Base-by-base conservation (phyloP, 2,888 invertebrate genomes). In the Drosophila cyrtoloma region DNA sequence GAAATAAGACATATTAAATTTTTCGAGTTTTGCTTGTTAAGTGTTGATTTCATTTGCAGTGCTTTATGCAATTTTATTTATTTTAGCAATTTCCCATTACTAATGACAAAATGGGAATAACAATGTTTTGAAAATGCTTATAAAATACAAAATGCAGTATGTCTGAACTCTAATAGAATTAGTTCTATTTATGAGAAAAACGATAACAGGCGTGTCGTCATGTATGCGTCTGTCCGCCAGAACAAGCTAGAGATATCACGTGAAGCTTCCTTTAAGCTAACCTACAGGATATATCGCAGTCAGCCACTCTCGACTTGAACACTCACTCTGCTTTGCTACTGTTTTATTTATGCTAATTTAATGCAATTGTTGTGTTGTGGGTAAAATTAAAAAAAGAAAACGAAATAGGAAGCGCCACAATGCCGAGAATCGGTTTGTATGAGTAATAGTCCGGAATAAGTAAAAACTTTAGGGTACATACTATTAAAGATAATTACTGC, bases 321-420 rank as follows among this genome's bases (percentile, higher is more conserved):
- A 22, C 22, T 14, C 9, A 12, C 16, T 3, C 16, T 32, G 32
- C 58, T 61, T 56, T 53, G 60, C 32, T 51, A 35, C 56, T 73
- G 30, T 58, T 68, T 76, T 81, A 75, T 83, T 81, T 72, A 86
- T 88, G 75, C 58, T 65, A 79, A 86, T 81, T 83, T 77, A 83
- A 83, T 86, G 71, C 86, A 77, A 81, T 82, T 85, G 71, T 86
- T 79, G 59, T 72, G 47, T 65, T 69, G 33, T 65, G 32, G 30
- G 39, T 4, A 59, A 42, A 68, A 52, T 67, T 51, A 60, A 44
- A 42, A n/a, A 53, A n/a, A 28, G 28, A 10, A 57, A 39, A 61
- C 56, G 30, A 35, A 52, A 22, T 55, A 26, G 5, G 28, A 22
- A 65, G 58, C 55, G 35, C 53, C 16, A 57, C 22, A 42, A 65